Evolutionary conservation across 2,888 invertebrate species (phyloP).

Genomic region (Megamerina dolium): DNA sequence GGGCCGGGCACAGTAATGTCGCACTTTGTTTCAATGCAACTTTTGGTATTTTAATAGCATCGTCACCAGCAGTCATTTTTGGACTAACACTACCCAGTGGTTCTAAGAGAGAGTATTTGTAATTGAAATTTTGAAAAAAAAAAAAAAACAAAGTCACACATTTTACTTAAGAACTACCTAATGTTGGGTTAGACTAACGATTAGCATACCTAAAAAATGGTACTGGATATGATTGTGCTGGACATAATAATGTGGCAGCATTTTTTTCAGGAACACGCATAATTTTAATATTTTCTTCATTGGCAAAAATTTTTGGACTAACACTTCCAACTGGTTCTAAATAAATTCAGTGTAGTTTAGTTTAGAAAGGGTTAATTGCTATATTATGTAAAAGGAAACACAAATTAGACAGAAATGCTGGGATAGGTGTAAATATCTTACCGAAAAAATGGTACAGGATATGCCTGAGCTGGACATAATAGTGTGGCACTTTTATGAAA

Average conservation of each 20-base stretch:
- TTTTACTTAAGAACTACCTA: too few species aligned
- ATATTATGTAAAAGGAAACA: too few species aligned
- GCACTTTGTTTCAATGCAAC: slow-evolving; percentile 51
- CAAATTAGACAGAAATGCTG: too few species aligned
- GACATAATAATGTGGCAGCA: slow-evolving; percentile 62
- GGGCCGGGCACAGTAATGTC: slow-evolving; percentile 67
- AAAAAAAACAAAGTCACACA: too few species aligned
- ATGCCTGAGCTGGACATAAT: slow-evolving; percentile 69
- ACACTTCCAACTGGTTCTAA: slow-evolving; percentile 57
- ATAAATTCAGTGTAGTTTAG: too few species aligned
- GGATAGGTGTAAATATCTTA: slow-evolving; percentile 47
- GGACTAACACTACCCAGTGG: slow-evolving; percentile 53
- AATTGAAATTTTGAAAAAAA: neutral
- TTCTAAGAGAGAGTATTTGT: slow-evolving; percentile 34
- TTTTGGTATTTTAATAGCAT: slow-evolving; percentile 48
- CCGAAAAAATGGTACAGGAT: slow-evolving; percentile 63
- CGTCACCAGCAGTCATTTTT: slow-evolving; percentile 66
- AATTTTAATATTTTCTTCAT: slow-evolving; percentile 57
- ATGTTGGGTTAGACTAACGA: too few species aligned
- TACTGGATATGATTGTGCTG: slow-evolving; percentile 64
- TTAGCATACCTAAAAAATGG: slow-evolving; percentile 56
- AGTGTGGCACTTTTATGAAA: slow-evolving; percentile 54
- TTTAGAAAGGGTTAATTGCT: too few species aligned
- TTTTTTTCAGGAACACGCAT: slow-evolving; percentile 49
- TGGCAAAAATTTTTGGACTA: slow-evolving; percentile 58